Conservation (phyloP, 2,888 invertebrate genomes). For the Synergus umbraculus region DNA sequence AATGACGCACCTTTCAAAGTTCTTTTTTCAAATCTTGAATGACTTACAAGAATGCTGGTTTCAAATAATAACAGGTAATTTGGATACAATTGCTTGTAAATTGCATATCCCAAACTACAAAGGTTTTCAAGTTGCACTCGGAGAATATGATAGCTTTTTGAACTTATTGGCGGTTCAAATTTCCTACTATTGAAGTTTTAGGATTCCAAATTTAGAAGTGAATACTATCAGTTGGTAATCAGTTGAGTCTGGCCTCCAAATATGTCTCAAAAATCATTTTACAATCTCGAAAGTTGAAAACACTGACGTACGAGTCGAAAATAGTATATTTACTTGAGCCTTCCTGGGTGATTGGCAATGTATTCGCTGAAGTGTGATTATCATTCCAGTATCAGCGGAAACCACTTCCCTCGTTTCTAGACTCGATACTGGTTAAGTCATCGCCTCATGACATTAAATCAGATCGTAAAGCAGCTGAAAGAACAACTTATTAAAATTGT, state of each 20-base stretch:
- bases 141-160: too few relatives aligned
- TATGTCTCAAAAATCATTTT: neutral
- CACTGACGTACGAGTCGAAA: neutral
- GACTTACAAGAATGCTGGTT: too few relatives aligned
- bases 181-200: too few relatives aligned
- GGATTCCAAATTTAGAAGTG: too few relatives aligned
- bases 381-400: constrained; percentile 11
- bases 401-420: constrained; percentile 1
- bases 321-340: neutral
- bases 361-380: neutral
- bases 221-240: neutral
- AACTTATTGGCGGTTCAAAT: too few relatives aligned
- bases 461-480: constrained; percentile 5
- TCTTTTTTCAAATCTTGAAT: too few relatives aligned
- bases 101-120: too few relatives aligned
- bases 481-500: constrained; percentile 2
- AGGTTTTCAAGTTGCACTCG: too few relatives aligned
- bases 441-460: neutral
- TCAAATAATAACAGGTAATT: too few relatives aligned
- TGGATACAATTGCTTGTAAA: too few relatives aligned
- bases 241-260: neutral
- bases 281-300: neutral
- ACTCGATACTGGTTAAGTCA: constrained; percentile 5
- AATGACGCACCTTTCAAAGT: neutral
- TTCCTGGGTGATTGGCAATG: constrained; percentile 9